Conservation (phyloP, 2,888 invertebrate species). For the Macroteleia sp. region DNA sequence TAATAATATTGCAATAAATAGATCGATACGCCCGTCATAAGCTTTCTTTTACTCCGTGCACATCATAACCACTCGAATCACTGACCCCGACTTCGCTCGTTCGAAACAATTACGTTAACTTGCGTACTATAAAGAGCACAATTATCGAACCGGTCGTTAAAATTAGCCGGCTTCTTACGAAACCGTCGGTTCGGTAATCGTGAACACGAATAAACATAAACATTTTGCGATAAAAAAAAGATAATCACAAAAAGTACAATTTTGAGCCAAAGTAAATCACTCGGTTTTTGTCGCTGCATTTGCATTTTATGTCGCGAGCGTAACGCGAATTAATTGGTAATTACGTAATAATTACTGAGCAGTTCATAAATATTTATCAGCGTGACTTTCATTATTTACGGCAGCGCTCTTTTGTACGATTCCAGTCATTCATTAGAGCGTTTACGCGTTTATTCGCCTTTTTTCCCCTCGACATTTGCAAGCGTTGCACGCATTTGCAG, state of each 20-base stretch:
- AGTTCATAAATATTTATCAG: constrained; percentile 51
- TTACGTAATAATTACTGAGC: constrained; percentile 29
- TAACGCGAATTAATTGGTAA: constrained; percentile 45
- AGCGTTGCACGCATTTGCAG: constrained; percentile 47
- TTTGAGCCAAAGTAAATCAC: too few relatives aligned
- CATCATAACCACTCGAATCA: too few relatives aligned
- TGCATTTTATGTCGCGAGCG: constrained; percentile 3
- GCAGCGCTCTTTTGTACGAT: constrained; percentile 27
- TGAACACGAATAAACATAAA: constrained; percentile 39
- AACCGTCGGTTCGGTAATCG: constrained; percentile 29
- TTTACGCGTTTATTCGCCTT: constrained; percentile 41
- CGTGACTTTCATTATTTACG: constrained; percentile 46
- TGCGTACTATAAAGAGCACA: constrained; percentile 71
- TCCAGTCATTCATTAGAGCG: constrained; percentile 43
- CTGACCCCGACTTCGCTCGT: constrained; percentile 24
- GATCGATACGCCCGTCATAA: too few relatives aligned
- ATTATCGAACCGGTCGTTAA: constrained; percentile 70
- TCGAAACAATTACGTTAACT: constrained; percentile 71
- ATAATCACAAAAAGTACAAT: too few relatives aligned
- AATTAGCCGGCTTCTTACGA: constrained; percentile 64
- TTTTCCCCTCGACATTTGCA: constrained; percentile 28
- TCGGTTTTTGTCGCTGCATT: constrained; percentile 4
- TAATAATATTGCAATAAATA: too few relatives aligned
- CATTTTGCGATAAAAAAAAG: not conserved
- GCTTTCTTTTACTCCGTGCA: too few relatives aligned